Evolutionary conservation across 2,797 vertebrate species (phyloP).

Genomic region (Vireo griseus): DNA sequence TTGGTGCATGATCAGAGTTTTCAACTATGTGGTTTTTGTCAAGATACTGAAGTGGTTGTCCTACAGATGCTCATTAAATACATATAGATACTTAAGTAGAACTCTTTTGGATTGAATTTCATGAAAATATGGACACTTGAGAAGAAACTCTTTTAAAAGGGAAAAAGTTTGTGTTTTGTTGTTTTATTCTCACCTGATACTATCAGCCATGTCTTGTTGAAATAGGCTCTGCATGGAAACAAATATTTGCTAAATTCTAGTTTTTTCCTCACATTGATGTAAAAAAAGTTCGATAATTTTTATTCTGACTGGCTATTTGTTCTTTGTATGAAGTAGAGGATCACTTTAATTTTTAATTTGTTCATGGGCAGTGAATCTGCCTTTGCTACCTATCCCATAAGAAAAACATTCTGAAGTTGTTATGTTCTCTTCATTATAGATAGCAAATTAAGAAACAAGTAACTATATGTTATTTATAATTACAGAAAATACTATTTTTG

Average conservation of each 20-base stretch:
- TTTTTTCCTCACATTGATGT: not conserved
- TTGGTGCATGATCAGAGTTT: not conserved
- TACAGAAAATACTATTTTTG: not conserved
- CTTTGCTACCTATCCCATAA: not conserved
- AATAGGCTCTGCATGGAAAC: not conserved
- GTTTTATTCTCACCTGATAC: not conserved
- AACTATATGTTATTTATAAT: not conserved
- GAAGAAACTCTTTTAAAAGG: not conserved
- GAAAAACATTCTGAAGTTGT: not conserved
- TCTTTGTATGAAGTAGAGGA: too few species aligned
- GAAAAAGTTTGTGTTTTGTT: not conserved
- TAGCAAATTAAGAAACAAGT: not conserved
- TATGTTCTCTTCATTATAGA: not conserved
- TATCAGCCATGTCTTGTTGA: not conserved
- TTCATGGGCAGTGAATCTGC: not conserved
- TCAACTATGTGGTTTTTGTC: not conserved
- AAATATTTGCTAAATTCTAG: not conserved
- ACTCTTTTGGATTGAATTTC: not conserved
- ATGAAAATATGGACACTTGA: not conserved
- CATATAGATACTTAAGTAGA: not conserved
- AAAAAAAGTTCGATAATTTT: not conserved
- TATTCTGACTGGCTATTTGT: not conserved
- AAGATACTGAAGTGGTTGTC: not conserved
- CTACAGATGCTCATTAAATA: not conserved
- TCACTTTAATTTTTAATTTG: not conserved